Conservation (phyloP, 23 tunicate genomes). For the Trididemnum miniatum region DNA sequence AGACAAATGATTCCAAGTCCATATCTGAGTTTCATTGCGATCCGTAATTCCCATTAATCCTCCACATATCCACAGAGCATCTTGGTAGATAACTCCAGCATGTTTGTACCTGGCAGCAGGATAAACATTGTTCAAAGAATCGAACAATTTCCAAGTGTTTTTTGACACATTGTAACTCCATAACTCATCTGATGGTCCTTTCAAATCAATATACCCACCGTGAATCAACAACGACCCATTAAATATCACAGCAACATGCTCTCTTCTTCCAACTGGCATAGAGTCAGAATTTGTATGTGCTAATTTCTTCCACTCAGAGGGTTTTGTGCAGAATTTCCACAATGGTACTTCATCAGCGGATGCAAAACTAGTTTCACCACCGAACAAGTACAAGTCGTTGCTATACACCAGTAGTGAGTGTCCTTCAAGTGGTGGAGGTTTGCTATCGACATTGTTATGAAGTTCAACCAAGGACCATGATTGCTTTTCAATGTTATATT, state of each 20-base stretch:
- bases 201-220: slow-evolving; percentile 83
- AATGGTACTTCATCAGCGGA: slow-evolving; percentile 74
- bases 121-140: neutral
- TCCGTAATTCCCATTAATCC: slow-evolving; percentile 76
- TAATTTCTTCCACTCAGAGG: slow-evolving; percentile 47
- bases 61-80: slow-evolving; percentile 81
- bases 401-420: slow-evolving; percentile 57
- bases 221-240: slow-evolving; percentile 53
- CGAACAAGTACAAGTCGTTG: slow-evolving; percentile 64
- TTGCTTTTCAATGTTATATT: slow-evolving; percentile 32
- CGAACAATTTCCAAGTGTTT: slow-evolving; percentile 34
- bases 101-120: slow-evolving; percentile 77
- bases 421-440: slow-evolving; percentile 80
- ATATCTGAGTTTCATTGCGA: slow-evolving; percentile 45
- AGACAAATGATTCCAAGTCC: slow-evolving; percentile 54
- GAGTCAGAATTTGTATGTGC: neutral
- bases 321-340: slow-evolving; percentile 49
- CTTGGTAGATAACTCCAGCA: slow-evolving; percentile 48
- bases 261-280: slow-evolving; percentile 66
- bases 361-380: slow-evolving; percentile 83
- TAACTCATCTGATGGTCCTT: slow-evolving; percentile 70
- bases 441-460: slow-evolving; percentile 25
- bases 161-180: slow-evolving; percentile 57
- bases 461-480: slow-evolving; percentile 44
- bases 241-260: slow-evolving; percentile 71